Conservation (phyloP, 2,113 vertebrate genomes). For the Aspidoscelis tigris region DNA sequence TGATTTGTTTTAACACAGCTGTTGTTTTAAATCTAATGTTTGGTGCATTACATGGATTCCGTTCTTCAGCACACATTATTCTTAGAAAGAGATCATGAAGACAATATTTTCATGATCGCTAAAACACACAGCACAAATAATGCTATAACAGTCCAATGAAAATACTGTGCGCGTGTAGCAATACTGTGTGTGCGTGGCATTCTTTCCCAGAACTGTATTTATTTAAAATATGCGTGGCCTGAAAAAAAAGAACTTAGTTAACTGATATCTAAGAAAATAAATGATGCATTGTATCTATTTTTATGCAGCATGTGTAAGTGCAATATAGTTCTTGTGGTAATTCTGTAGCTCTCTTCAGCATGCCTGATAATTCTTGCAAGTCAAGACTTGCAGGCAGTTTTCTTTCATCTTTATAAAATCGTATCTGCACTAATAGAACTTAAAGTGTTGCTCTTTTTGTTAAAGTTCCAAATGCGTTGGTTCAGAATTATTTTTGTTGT, state of each 20-base stretch:
- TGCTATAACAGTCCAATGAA: not conserved
- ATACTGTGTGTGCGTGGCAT: not conserved
- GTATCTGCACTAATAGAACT: not conserved
- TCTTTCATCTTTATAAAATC: not conserved
- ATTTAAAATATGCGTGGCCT: not conserved
- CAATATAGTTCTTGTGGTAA: too few species aligned
- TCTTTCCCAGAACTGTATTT: not conserved
- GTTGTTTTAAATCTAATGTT: conserved; percentile 6
- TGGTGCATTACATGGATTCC: conserved; percentile 7
- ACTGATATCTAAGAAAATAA: not conserved
- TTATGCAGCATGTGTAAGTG: not conserved
- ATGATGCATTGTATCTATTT: not conserved
- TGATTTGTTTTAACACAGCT: not conserved
- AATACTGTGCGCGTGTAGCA: not conserved
- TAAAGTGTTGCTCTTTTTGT: not conserved
- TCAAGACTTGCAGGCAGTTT: not conserved
- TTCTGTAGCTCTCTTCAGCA: not conserved
- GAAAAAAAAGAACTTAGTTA: not conserved
- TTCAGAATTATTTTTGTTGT: too few species aligned
- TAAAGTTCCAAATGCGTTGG: too few species aligned
- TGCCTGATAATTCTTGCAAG: not conserved
- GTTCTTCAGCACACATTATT: not conserved
- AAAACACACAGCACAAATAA: not conserved
- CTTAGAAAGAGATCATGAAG: not conserved
- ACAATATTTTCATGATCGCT: too few species aligned